Evolutionary conservation across 2,888 invertebrate species (phyloP).

Genomic region (Drosophila pegasa): DNA sequence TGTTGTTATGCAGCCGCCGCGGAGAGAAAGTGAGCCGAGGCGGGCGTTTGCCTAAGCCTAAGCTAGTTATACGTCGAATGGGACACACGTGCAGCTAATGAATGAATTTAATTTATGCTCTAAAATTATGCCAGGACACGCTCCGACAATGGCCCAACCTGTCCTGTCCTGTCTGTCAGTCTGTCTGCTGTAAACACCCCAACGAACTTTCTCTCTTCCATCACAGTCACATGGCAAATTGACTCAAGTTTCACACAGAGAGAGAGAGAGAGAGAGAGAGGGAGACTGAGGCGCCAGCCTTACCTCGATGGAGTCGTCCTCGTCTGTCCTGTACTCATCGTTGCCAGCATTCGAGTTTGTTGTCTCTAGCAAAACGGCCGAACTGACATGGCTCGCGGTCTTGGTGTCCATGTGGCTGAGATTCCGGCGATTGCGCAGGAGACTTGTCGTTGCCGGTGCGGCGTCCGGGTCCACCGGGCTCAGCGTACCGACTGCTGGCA

Average conservation of each 20-base stretch:
- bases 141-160: slow-evolving; percentile 1
- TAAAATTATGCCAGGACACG: slow-evolving; percentile 64
- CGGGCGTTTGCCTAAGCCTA: slow-evolving; percentile 4
- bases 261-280: neutral
- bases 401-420: slow-evolving; percentile 12
- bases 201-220: slow-evolving; percentile 1
- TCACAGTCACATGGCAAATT: slow-evolving; percentile 16
- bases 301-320: slow-evolving; percentile 15
- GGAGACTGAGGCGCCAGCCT: neutral
- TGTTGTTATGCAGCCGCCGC: slow-evolving; percentile 27
- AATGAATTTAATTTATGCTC: slow-evolving; percentile 44
- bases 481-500: neutral
- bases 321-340: neutral
- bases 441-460: slow-evolving; percentile 10
- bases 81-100: slow-evolving; percentile 38
- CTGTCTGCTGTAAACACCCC: neutral
- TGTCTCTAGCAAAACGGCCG: slow-evolving; percentile 13
- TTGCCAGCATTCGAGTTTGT: neutral
- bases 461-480: slow-evolving; percentile 14
- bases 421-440: slow-evolving; percentile 53
- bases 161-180: neutral
- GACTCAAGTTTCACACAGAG: slow-evolving; percentile 18
- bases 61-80: slow-evolving; percentile 24
- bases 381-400: slow-evolving; percentile 6
- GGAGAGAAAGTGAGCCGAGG: slow-evolving; percentile 10